phyloP scores from a whole-genome alignment of 2,888 invertebrate genomes.

The Hypselothyrea guttata region DNA sequence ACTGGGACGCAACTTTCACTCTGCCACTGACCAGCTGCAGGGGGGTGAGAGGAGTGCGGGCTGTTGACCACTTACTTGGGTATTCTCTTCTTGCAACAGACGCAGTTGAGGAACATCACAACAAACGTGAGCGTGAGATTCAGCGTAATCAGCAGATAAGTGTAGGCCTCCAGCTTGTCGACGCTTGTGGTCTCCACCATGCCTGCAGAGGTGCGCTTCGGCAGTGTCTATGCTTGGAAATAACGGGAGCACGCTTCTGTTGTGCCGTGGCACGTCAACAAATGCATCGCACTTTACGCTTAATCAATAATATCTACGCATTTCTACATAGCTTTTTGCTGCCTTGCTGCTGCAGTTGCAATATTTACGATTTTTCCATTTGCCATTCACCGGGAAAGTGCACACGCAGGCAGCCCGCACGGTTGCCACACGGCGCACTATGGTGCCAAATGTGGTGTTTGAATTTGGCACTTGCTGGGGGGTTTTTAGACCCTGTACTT shows the following conservation, averaged over 20 bases:
- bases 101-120: slow-evolving; percentile 86
- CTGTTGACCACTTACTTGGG: slow-evolving; percentile 86
- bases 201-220: slow-evolving; percentile 28
- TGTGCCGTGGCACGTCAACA: slow-evolving; percentile 24
- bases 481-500: too few relatives aligned
- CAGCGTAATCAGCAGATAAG: slow-evolving; percentile 78
- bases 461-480: too few relatives aligned
- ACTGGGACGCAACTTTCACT: slow-evolving; percentile 69
- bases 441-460: too few relatives aligned
- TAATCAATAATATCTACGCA: slow-evolving; percentile 23
- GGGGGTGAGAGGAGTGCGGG: background rate
- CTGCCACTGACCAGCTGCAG: slow-evolving; percentile 18
- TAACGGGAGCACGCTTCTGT: slow-evolving; percentile 23
- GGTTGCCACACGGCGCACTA: too few relatives aligned
- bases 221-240: slow-evolving; percentile 43
- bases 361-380: slow-evolving; percentile 54
- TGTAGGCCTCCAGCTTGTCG: slow-evolving; percentile 61
- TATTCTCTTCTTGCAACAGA: slow-evolving; percentile 89
- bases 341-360: slow-evolving; percentile 45
- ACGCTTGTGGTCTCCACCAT: slow-evolving; percentile 61
- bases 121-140: slow-evolving; percentile 82
- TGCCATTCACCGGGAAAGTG: slow-evolving; percentile 44
- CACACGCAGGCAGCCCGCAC: slow-evolving; percentile 43
- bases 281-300: slow-evolving; percentile 50
- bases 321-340: slow-evolving; percentile 44